Conservation (phyloP, 2,888 invertebrate species). For the Cyclophora punctaria region DNA sequence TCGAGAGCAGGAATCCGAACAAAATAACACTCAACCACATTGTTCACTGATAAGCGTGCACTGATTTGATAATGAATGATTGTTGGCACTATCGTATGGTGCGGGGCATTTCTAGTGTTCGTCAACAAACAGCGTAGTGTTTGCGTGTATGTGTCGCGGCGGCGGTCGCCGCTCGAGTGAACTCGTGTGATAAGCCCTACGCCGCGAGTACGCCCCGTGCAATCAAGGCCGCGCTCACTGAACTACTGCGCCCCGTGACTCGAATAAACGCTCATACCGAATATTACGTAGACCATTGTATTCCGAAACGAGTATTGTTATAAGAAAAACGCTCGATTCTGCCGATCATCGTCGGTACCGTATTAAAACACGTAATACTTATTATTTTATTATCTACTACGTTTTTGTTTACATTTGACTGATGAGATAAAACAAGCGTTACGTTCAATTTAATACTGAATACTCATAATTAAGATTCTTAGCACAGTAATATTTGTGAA, state of each 20-base stretch:
- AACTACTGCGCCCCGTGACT: conserved; percentile 55
- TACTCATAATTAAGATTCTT: no score
- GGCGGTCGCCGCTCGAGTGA: conserved; percentile 49
- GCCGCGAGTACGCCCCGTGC: conserved; percentile 23
- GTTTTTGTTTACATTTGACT: neutral
- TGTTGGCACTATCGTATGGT: conserved; percentile 25
- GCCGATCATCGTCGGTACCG: conserved; percentile 8
- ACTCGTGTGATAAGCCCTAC: conserved; percentile 55
- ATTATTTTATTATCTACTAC: conserved; percentile 1
- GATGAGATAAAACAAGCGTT: no score
- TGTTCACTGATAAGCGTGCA: conserved; percentile 24
- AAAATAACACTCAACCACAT: conserved; percentile 47
- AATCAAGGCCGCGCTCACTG: conserved; percentile 55
- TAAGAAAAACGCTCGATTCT: conserved; percentile 19
- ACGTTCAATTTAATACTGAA: no score
- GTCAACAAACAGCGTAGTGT: conserved; percentile 47
- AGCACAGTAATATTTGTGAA: no score
- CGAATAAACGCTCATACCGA: conserved; percentile 47
- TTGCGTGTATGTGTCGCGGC: conserved; percentile 28
- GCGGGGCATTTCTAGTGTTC: conserved; percentile 36
- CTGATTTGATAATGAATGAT: conserved; percentile 17
- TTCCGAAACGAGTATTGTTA: conserved; percentile 43
- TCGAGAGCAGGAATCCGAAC: conserved; percentile 36
- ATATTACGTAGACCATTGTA: conserved; percentile 45
- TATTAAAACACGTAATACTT: no score